Conservation (phyloP, 1,140 invertebrate genomes). For the Ips nitidus region DNA sequence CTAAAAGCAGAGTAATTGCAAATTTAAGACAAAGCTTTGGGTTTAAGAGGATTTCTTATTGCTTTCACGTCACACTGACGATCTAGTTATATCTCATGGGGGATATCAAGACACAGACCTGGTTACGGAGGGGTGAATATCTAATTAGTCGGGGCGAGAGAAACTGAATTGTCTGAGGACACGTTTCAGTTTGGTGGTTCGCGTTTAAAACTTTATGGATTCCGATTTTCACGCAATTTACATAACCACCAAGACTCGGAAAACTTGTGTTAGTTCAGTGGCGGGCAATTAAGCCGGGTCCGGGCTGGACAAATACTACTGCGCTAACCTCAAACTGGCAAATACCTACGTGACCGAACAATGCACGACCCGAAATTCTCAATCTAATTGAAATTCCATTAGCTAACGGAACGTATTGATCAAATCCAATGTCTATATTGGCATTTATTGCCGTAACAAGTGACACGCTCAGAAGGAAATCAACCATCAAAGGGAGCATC, state of each 20-base stretch:
- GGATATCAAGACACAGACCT: constrained; percentile 12
- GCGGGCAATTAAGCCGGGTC: neutral
- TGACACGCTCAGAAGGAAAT: too few relatives aligned
- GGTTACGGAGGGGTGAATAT: constrained; percentile 16
- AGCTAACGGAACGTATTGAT: neutral
- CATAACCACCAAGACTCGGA: neutral
- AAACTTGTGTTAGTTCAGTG: constrained; percentile 2
- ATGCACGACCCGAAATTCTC: constrained; percentile 4
- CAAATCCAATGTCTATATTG: neutral
- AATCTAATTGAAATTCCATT: constrained; percentile 4
- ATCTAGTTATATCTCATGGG: constrained; percentile 13
- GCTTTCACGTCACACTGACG: constrained; percentile 16
- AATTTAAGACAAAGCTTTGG: constrained; percentile 19
- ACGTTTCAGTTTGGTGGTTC: constrained; percentile 11
- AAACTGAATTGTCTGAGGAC: constrained; percentile 18
- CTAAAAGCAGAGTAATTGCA: constrained; percentile 15
- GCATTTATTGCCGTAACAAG: neutral
- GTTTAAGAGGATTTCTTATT: constrained; percentile 17
- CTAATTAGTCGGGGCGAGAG: constrained; percentile 12
- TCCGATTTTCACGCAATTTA: neutral
- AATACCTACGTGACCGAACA: constrained; percentile 4
- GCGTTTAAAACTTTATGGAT: neutral
- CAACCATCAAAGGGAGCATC: too few relatives aligned
- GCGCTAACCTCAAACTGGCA: neutral
- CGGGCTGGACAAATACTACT: neutral